Base-by-base conservation (phyloP, 92 coral and sea anemone genomes). In the Actinostola sp. region DNA sequence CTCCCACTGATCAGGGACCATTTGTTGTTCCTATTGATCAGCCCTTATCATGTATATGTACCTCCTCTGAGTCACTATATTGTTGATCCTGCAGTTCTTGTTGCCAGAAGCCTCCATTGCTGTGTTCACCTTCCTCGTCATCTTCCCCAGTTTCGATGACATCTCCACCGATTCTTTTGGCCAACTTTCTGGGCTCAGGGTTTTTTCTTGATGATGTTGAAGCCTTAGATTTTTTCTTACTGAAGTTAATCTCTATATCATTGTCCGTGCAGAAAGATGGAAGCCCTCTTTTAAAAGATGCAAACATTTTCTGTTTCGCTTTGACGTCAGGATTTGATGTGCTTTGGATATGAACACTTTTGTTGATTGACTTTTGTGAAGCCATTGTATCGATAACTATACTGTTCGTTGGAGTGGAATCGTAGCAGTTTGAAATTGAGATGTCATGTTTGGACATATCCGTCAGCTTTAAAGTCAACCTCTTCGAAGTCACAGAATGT, bases 181-280 rank as follows among this genome's bases (percentile, higher is more conserved):
- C 17, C 6, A 73, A 28, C 34, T 73, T 73, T 49, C 61, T 60
- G 10, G 79, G 79, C 45, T 73, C 79, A 10, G 61, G 68, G 16
- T 73, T 73, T 34, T 73, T 73, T 17, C 79, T 73, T 27, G 79
- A 73, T 29, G 79, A 73, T 29, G 79, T 48, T 2, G 68, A 27
- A 3, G 12, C 54, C 25, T 53, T 71, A 2, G 6, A 4, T 57
- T 57, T 51, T 48, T 66, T 66, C 6, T 50, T 30, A 8, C 24
- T 9, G 10, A 15, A 30, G 23, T 15, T 52, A 15, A 9, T 21
- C 0, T 33, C 33, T 30, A 56, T 7, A 0, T 39, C 10, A 20
- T 51, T 35, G 28, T 67, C 73, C 7, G 49, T 44, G 51, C 62
- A 31, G 10, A 48, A 51, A 0, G 49, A 34, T 6, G 16, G 30